Evolutionary conservation across 2,888 invertebrate species (phyloP), one percentile per base, ranked within the genome.

Genomic region (Schrankia costaestrigalis): DNA sequence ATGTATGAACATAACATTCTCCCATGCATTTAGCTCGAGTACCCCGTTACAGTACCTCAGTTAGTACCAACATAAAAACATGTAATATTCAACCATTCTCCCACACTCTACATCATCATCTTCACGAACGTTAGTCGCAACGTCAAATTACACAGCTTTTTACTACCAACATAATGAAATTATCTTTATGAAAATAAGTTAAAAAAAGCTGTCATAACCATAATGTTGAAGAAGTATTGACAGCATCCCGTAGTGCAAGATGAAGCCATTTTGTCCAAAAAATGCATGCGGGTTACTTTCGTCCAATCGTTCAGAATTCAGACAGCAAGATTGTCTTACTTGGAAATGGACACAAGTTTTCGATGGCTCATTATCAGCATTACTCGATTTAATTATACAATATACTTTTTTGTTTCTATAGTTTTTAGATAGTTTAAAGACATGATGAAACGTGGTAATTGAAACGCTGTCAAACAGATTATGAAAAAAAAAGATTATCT

Each of bases 241-340:
- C 69, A 67, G 70, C 61, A 52, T 65, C 66, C 68, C 56, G 69
- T 63, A 56, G 63, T 65, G 73, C 56, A 53, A 69, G 77, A 87
- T 87, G 82, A 86, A 86, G 86, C 71, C 86, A 87, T 87, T 87
- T n/a, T 86, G 67, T 61, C 72, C 77, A 79, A 85, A 81, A 81
- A 80, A 63, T 63, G 64, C 63, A 53, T 47, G 53, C 58, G 62
- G 56, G 66, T 67, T 59, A n/a, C 64, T 64, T 66, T 65, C 40
- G 33, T 28, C 63, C 74, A 77, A 75, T 78, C 80, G 78, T 56
- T 37, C 75, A 78, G 80, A 81, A 85, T 86, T 77, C 79, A 70
- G 76, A 78, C 74, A 78, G 54, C 70, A 61, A 69, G 70, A 83
- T 81, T 77, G 78, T 72, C 80, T 80, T 86, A 85, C 87, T 83